A percentile compares a stretch with the other conserved stretches of the same genome.
Conservation (phyloP, 2,113 vertebrate species). For the Ceyx melanurus region DNA sequence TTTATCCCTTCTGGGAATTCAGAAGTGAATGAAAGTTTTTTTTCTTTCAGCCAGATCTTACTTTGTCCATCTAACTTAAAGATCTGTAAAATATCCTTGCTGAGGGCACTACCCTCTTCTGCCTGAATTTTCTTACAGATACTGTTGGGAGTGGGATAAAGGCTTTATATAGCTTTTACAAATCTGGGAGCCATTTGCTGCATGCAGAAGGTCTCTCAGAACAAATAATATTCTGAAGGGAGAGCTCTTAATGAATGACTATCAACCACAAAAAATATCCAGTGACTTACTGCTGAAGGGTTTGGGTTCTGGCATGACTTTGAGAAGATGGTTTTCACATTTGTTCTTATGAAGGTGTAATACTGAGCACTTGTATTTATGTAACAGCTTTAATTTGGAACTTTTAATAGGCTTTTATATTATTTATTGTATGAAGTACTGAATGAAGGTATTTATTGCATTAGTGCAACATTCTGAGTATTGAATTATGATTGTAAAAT, state of each 20-base stretch:
- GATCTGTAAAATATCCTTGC: not conserved
- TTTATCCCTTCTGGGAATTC: not conserved
- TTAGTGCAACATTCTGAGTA: not conserved
- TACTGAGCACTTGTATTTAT: not conserved
- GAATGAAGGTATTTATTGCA: slow-evolving; percentile 2
- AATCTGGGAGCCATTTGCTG: not conserved
- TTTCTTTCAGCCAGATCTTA: not conserved
- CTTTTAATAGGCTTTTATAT: not conserved
- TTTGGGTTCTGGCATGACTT: not conserved
- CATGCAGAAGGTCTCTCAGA: not conserved
- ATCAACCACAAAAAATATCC: not conserved
- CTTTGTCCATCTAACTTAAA: not conserved
- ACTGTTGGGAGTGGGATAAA: not conserved
- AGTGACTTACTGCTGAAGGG: not conserved
- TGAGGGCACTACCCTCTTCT: not conserved
- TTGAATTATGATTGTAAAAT: slow-evolving; percentile 38
- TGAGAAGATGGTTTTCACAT: not conserved
- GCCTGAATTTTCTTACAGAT: not conserved
- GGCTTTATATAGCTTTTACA: not conserved
- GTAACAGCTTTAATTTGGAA: not conserved
- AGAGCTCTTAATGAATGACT: not conserved
- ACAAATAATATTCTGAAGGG: not conserved
- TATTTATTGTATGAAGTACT: not conserved
- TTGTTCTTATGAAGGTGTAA: not conserved
- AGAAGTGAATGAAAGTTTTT: not conserved